Evolutionary conservation across 2,113 vertebrate genomes (phyloP), one percentile per base, ranked within the genome.

Genomic region (Mesocricetus auratus): DNA sequence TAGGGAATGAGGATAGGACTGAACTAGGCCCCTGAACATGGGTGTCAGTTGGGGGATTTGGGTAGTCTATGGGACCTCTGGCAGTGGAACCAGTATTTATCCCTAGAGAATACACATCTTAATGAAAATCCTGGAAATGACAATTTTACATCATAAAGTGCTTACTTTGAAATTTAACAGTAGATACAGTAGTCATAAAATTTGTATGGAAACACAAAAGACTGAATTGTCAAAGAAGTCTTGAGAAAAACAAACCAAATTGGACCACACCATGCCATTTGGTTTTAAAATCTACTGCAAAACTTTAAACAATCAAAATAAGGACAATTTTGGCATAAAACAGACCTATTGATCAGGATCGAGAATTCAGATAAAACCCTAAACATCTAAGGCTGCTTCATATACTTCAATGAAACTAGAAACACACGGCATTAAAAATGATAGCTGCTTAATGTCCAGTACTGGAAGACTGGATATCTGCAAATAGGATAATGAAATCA

Each of bases 101-200:
- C 50, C 50, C 9, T 50, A 50, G 50, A 50, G 50, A 50, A 50
- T 11, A 53, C 12, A 74, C 77, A 69, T 69, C 21, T 83, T 78
- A 85, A 45, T 78, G 15, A 66, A 93, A 90, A 19, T 13, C 7
- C 7, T 22, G 22, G 22, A 91, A 45, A 68, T 66, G 7, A 8
- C 47, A 69, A 68, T 42, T 39, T 22, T 24, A 77, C 58, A 39
- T 11, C 86, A 88, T 39, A 75, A 6, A 81, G 29, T 45, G 10
- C n/a, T 97, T 94, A 81, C 6, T 78, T 79, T 77, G 60, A 92
- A 95, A 74, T 71, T 53, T 81, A 97, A 81, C 12, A 86, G 94
- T 16, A 93, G 69, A 69, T 45, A 58, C 6, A 69, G 19, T 2
- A 33, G 19, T 36, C 26, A 33, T 69, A 68, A 77, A 91, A 31